phyloP scores from a whole-genome alignment of 2,888 invertebrate genomes.

The Strigamia maritima region DNA sequence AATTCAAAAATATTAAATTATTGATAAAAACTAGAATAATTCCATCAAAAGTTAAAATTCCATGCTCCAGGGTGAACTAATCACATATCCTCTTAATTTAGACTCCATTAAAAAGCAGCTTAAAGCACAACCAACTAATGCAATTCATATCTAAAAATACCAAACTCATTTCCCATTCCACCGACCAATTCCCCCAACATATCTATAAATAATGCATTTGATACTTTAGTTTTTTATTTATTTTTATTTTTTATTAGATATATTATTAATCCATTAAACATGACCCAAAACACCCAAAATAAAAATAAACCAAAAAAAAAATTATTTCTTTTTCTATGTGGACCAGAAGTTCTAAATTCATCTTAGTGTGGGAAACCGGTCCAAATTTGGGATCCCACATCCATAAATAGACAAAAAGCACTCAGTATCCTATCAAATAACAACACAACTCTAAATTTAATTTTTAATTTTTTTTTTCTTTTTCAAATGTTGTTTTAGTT shows the following conservation, averaged over 20 bases:
- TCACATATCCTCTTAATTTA: background rate
- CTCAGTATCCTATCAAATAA: constrained; percentile 1
- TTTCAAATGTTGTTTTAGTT: background rate
- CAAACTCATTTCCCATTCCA: background rate
- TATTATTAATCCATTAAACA: too few species aligned
- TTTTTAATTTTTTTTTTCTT: too few species aligned
- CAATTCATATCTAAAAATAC: background rate
- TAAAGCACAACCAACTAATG: background rate
- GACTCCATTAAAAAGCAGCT: background rate
- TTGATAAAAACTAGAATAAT: too few species aligned
- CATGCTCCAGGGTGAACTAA: too few species aligned
- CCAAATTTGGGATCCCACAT: background rate
- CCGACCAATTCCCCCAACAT: background rate
- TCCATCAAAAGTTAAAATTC: too few species aligned
- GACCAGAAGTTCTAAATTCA: background rate
- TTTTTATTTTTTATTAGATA: background rate
- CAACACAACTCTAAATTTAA: background rate
- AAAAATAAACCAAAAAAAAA: background rate
- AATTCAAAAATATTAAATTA: background rate
- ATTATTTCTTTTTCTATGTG: background rate
- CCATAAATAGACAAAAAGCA: background rate
- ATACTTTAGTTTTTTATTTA: background rate
- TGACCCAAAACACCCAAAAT: too few species aligned
- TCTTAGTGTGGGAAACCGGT: background rate
- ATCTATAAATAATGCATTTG: too few species aligned